Evolutionary conservation across 2,797 vertebrate species (phyloP), one percentile per base, ranked within the genome.

Genomic region (Centropyge bicolor): DNA sequence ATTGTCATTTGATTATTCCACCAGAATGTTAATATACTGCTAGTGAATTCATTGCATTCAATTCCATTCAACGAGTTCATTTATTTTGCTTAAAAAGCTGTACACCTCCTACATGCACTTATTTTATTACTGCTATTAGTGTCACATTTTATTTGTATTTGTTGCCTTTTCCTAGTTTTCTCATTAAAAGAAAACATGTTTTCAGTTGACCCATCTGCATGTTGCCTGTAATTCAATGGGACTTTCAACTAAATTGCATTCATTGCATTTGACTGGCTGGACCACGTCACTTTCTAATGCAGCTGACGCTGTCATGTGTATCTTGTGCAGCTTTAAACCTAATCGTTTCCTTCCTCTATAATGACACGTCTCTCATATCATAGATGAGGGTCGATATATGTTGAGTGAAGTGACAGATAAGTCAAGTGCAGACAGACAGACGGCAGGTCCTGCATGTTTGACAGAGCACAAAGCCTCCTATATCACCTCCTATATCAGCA

Each of bases 401-500:
- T 62, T 20, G 56, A 20, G 20, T 0, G 66, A 52, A 13, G 49
- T 16, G 71, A 16, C 31, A 78, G n/a, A 49, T 46, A 76, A 4
- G 3, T 35, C 48, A 66, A 12, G 13, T 8, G 8, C 13, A 52
- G 60, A 73, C 68, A 65, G 72, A 22, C 13, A 56, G 41, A 14
- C 12, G 46, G 57, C 57, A 8, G n/a, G 52, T 49, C 41, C 43
- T 40, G 65, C 46, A 8, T 73, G 46, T 61, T 77, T 69, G 65
- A 80, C 2, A 22, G 8, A 62, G 27, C 40, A 43, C 27, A 16
- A 3, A 36, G n/a, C 24, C 63, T 74, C 57, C 68, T 85, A 75
- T 81, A 83, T 31, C 16, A 8, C 24, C 70, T 76, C 64, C 73
- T 85, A 80, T 82, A 83, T 38, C n/a, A n/a, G 19, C 6, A 11